Evolutionary conservation across 2,888 invertebrate genomes (phyloP).

Genomic region (Dryadula phaetusa): DNA sequence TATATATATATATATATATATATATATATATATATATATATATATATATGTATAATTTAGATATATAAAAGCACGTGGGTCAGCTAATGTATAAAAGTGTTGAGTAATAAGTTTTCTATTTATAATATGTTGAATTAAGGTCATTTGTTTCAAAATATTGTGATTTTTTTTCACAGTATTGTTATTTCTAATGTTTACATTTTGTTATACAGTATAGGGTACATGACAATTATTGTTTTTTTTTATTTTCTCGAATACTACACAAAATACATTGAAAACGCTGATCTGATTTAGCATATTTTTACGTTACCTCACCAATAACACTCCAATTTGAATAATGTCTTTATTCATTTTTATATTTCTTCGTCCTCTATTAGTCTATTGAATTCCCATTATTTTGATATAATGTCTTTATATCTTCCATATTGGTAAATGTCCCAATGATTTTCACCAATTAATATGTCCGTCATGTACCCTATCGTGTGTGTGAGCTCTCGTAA

Average conservation of each 20-base stretch:
- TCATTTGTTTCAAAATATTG: not conserved
- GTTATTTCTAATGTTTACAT: not conserved
- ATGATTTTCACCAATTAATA: not conserved
- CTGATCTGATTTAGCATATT: not conserved
- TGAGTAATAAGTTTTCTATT: not conserved
- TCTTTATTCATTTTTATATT: not conserved
- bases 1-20: too few relatives aligned
- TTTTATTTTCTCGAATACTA: not conserved
- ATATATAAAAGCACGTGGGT: not conserved
- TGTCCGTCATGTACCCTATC: slow-evolving; percentile 18
- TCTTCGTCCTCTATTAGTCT: too few relatives aligned
- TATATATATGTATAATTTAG: not conserved
- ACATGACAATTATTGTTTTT: slow-evolving; percentile 8
- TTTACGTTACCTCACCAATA: not conserved
- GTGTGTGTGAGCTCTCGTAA: slow-evolving; percentile 18
- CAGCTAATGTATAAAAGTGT: not conserved
- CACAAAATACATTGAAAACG: not conserved
- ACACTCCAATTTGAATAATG: not conserved
- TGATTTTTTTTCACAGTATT: not conserved
- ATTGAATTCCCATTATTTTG: not conserved
- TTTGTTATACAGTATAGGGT: slow-evolving; percentile 22
- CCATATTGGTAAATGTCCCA: not conserved
- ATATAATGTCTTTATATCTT: not conserved
- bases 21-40: too few relatives aligned
- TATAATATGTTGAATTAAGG: not conserved